Evolutionary conservation across 2,113 vertebrate genomes (phyloP).

Genomic region (Vanacampus margaritifer): DNA sequence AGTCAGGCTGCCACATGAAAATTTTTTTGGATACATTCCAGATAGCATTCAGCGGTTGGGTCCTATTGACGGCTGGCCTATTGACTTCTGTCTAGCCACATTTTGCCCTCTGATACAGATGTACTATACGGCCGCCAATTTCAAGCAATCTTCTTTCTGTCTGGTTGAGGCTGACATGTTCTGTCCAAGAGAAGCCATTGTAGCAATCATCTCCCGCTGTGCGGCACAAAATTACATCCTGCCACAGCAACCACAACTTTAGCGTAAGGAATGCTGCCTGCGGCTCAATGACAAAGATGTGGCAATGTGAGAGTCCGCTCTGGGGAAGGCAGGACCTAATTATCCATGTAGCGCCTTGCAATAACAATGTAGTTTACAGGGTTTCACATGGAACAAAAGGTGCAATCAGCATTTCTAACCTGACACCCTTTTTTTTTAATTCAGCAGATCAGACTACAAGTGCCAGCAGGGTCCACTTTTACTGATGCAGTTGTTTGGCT

Average conservation of each 20-base stretch:
- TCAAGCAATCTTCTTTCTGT: conserved; percentile 31
- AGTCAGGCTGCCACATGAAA: background rate
- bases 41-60: conserved; percentile 16
- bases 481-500: background rate
- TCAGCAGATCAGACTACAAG: background rate
- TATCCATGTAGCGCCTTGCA: background rate
- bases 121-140: conserved; percentile 39
- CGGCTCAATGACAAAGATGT: conserved; percentile 18
- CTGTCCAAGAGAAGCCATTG: conserved; percentile 40
- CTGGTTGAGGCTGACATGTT: conserved; percentile 37
- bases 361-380: background rate
- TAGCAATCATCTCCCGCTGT: conserved; percentile 39
- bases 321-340: background rate
- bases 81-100: conserved; percentile 29
- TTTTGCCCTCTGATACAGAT: conserved; percentile 31
- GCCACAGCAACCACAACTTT: conserved; percentile 25
- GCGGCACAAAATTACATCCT: conserved; percentile 49
- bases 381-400: background rate
- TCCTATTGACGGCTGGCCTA: conserved; percentile 27
- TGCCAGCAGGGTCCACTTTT: background rate
- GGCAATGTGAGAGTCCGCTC: conserved; percentile 1
- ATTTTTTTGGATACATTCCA: background rate
- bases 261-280: conserved; percentile 24
- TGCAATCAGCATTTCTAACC: background rate
- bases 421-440: background rate